phyloP scores from a whole-genome alignment of 1,140 invertebrate genomes.

The Pectinophora gossypiella region DNA sequence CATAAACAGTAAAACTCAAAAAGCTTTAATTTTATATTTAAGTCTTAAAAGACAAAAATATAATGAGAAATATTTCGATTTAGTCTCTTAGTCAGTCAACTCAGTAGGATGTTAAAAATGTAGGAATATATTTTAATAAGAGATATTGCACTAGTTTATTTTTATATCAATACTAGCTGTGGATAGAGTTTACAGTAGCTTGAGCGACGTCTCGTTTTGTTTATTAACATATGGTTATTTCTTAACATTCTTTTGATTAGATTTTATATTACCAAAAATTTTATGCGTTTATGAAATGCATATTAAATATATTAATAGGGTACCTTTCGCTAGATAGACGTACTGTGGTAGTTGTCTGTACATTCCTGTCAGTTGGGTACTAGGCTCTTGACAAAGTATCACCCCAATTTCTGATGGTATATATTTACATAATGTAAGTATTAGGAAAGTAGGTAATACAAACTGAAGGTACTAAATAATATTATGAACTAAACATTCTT shows the following conservation, averaged over 20 bases:
- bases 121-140: too few species aligned
- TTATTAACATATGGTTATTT: too few species aligned
- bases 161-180: too few species aligned
- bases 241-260: too few species aligned
- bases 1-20: neutral
- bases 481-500: too few species aligned
- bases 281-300: conserved; percentile 50
- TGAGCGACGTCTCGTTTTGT: too few species aligned
- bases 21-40: neutral
- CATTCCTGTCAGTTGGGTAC: conserved; percentile 44
- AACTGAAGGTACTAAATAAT: neutral
- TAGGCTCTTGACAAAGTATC: conserved; percentile 16
- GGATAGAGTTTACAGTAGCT: too few species aligned
- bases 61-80: too few species aligned
- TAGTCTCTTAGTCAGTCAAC: too few species aligned
- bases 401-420: conserved; percentile 23
- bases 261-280: conserved; percentile 52
- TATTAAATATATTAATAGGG: conserved; percentile 25
- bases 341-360: conserved; percentile 22
- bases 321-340: conserved; percentile 37
- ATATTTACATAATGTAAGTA: neutral
- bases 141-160: too few species aligned
- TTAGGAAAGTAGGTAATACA: neutral
- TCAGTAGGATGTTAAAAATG: too few species aligned
- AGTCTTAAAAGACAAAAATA: too few species aligned